These are phyloP conservation scores for Drosophila emarginata DNA, from an alignment of 2,888 invertebrate genomes.

Conservation along the genomic window DNA sequence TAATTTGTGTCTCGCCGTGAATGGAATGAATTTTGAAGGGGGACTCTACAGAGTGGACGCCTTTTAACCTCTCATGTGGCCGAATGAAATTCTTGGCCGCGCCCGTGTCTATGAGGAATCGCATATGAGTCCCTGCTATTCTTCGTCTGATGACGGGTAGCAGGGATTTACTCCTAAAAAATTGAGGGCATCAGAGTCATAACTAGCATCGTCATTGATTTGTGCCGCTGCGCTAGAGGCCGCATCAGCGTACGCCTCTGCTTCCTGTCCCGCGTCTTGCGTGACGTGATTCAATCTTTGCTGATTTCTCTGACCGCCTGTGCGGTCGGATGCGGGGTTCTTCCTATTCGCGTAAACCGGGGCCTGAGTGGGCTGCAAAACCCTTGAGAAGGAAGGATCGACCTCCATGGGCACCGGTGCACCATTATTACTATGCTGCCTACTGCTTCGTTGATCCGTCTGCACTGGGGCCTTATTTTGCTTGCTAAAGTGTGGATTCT, in stretches of 20 bases:
- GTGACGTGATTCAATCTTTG: conserved; percentile 3
- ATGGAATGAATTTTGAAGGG: conserved; percentile 7
- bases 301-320: conserved; percentile 1
- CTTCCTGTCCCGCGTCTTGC: not conserved
- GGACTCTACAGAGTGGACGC: conserved; percentile 1
- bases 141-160: conserved; percentile 29
- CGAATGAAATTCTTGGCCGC: conserved; percentile 23
- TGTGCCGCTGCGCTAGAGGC: not conserved
- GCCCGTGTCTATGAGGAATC: conserved; percentile 22
- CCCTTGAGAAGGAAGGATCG: conserved; percentile 5
- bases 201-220: conserved; percentile 10
- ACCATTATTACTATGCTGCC: not conserved
- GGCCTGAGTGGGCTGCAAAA: conserved; percentile 11
- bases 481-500: conserved; percentile 12
- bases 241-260: conserved; percentile 7
- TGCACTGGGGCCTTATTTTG: conserved; percentile 1
- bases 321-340: conserved; percentile 1
- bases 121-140: conserved; percentile 24
- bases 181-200: conserved; percentile 8
- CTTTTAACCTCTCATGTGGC: not conserved
- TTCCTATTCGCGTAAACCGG: conserved; percentile 7
- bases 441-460: not conserved
- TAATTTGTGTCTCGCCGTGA: not conserved
- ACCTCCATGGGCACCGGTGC: conserved; percentile 8
- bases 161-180: conserved; percentile 24